Evolutionary conservation across 2,797 vertebrate species (phyloP).

Genomic region (Poliocrania exsul): DNA sequence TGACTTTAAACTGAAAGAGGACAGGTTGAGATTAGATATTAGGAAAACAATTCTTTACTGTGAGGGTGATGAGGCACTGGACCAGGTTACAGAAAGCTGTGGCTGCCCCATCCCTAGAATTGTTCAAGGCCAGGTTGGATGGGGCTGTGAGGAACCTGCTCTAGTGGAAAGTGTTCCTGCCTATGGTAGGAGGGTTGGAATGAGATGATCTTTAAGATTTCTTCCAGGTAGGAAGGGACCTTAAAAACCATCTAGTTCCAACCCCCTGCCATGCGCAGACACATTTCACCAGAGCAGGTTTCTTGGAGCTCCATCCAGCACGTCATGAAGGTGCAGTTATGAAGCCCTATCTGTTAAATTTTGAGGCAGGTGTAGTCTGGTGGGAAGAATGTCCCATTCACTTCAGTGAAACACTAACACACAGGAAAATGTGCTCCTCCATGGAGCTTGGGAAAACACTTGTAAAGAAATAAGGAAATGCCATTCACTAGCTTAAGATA

Average conservation of each 20-base stretch:
- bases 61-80: background rate
- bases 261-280: background rate
- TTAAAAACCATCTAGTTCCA: background rate
- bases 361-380: rapidly evolving
- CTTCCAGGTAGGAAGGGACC: background rate
- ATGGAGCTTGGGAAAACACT: background rate
- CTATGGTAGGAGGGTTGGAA: background rate
- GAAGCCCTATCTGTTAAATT: background rate
- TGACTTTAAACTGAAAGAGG: background rate
- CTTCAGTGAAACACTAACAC: background rate
- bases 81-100: background rate
- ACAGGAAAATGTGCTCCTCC: background rate
- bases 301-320: background rate
- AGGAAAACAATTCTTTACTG: background rate
- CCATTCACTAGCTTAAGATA: background rate
- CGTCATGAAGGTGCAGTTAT: background rate
- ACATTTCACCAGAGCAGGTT: background rate
- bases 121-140: background rate
- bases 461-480: background rate
- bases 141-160: background rate
- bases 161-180: background rate
- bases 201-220: background rate
- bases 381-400: background rate
- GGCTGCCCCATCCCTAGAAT: background rate
- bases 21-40: background rate